Percentiles rank a stretch among this genome's conserved stretches.
phyloP scores from a whole-genome alignment of 2,113 vertebrate genomes.

The Candoia aspera region DNA sequence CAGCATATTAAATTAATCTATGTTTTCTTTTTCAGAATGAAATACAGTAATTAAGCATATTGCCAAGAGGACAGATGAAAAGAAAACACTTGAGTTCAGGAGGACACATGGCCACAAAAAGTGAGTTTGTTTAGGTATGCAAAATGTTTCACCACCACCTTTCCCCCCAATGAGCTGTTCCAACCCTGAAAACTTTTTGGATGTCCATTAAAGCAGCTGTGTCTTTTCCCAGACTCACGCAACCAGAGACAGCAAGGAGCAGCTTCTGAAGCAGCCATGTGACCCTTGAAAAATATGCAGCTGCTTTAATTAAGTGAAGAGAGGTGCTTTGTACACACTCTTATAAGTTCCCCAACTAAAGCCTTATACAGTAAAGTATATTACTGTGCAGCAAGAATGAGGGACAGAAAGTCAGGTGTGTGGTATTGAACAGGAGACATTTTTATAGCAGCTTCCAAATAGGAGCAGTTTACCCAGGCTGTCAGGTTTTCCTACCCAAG shows the following conservation, averaged over 20 bases:
- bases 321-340: not conserved
- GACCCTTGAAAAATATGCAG: not conserved
- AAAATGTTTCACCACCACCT: not conserved
- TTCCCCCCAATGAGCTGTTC: not conserved
- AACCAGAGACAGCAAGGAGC: not conserved
- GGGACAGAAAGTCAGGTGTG: not conserved
- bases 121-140: not conserved
- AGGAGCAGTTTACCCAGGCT: not conserved
- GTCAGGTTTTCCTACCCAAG: not conserved
- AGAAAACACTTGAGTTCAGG: not conserved
- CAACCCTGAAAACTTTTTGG: not conserved
- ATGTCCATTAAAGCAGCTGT: not conserved
- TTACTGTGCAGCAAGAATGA: not conserved
- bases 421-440: not conserved
- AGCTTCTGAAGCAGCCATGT: not conserved
- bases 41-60: not conserved
- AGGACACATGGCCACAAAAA: not conserved
- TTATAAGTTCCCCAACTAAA: not conserved
- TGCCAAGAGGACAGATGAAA: not conserved
- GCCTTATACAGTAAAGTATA: not conserved
- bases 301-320: not conserved
- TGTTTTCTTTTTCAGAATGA: not conserved
- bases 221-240: not conserved
- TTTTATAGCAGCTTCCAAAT: not conserved
- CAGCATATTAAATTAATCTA: not conserved